A percentile compares a stretch with the other conserved stretches of the same genome.
phyloP scores from a whole-genome alignment of 2,888 invertebrate species.

The Beris morrisii region DNA sequence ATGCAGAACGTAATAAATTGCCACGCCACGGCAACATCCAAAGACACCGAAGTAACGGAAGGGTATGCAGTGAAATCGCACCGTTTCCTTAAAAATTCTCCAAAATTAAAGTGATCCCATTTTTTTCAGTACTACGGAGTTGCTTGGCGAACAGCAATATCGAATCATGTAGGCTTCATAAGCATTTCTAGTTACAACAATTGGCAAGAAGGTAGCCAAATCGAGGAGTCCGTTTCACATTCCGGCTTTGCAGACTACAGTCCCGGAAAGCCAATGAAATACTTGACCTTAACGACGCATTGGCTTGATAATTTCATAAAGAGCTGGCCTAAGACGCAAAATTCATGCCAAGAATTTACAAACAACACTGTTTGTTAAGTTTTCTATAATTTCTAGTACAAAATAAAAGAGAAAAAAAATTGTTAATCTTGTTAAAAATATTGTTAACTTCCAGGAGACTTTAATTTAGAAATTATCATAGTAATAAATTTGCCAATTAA shows the following conservation, averaged over 20 bases:
- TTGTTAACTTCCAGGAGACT: background rate
- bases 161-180: conserved; percentile 60
- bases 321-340: conserved; percentile 46
- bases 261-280: conserved; percentile 64
- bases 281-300: conserved; percentile 65
- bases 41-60: conserved; percentile 54
- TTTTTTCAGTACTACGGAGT: conserved; percentile 62
- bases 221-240: conserved; percentile 62
- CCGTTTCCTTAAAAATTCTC: background rate
- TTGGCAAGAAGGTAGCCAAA: conserved; percentile 76
- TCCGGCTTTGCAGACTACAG: conserved; percentile 60
- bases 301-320: conserved; percentile 61
- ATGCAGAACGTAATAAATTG: conserved; percentile 64
- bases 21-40: conserved; percentile 53
- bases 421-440: conserved; percentile 11
- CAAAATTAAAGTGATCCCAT: background rate
- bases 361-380: conserved; percentile 56
- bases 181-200: conserved; percentile 74
- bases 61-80: conserved; percentile 44
- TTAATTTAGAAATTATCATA: background rate
- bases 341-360: conserved; percentile 53
- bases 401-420: background rate
- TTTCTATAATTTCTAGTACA: background rate
- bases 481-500: too few species aligned
- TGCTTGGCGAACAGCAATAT: conserved; percentile 64